phyloP scores from a whole-genome alignment of 2,888 invertebrate species.

The Mactromeris polynyma region DNA sequence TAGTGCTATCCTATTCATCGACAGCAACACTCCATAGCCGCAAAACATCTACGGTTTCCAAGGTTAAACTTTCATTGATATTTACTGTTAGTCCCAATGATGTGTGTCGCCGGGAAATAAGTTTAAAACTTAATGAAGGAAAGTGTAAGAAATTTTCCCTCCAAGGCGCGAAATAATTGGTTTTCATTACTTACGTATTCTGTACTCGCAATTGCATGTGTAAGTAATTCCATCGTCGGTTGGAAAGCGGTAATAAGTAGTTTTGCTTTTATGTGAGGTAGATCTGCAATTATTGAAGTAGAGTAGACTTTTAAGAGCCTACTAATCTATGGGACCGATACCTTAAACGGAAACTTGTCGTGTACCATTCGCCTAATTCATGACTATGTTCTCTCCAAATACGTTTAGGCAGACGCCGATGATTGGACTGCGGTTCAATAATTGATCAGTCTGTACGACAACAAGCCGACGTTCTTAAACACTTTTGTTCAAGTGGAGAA shows the following conservation, averaged over 20 bases:
- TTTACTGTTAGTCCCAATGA: neutral
- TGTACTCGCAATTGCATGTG: neutral
- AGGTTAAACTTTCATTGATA: conserved; percentile 13
- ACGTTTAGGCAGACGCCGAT: neutral
- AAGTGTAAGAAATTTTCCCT: conserved; percentile 1
- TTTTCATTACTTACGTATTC: neutral
- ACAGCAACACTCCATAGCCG: neutral
- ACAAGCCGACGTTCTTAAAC: neutral
- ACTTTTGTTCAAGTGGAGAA: neutral
- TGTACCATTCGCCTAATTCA: neutral
- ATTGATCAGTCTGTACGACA: neutral
- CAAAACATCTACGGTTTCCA: neutral
- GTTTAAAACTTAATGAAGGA: conserved; percentile 19
- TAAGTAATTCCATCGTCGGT: neutral
- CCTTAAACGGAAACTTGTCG: neutral
- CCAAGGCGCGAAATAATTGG: neutral
- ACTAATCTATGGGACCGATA: neutral
- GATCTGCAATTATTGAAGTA: conserved; percentile 11
- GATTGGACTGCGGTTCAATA: conserved; percentile 15
- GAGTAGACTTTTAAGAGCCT: neutral
- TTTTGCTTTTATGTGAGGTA: neutral
- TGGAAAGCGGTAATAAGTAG: neutral
- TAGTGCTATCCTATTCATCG: neutral
- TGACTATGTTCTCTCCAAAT: neutral
- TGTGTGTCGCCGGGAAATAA: neutral